A percentile compares a stretch with the other conserved stretches of the same genome.
These are phyloP conservation scores for Oeneis ivallda DNA, from an alignment of 2,888 invertebrate genomes.

Conservation along the genomic window DNA sequence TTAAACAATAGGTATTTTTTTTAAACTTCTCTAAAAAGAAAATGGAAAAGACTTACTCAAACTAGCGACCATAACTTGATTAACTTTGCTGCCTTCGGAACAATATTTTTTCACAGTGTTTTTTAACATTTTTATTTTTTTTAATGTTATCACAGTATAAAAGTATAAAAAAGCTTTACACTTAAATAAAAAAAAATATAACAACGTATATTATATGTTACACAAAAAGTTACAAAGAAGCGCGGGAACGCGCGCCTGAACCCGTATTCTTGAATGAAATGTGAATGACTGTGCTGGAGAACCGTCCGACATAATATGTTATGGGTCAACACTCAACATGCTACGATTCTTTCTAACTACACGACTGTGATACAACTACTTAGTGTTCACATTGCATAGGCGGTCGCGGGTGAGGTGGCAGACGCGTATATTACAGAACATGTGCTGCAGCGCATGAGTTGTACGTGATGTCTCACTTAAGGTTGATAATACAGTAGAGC, in stretches of 20 bases:
- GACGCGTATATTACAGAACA: too few relatives aligned
- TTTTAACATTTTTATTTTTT: conserved; percentile 62
- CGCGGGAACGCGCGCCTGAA: conserved; percentile 44
- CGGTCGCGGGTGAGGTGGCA: too few relatives aligned
- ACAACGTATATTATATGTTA: neutral
- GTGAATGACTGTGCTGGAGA: conserved; percentile 28
- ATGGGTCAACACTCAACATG: conserved; percentile 3
- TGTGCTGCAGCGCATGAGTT: too few relatives aligned
- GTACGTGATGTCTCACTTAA: too few relatives aligned
- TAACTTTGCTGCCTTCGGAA: conserved; percentile 70
- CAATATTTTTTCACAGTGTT: conserved; percentile 74
- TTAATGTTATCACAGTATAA: conserved; percentile 25
- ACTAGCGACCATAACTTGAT: conserved; percentile 64
- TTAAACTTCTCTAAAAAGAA: neutral
- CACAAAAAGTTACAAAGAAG: conserved; percentile 27
- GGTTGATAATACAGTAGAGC: too few relatives aligned
- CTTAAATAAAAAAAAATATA: conserved; percentile 23
- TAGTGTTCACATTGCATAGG: neutral
- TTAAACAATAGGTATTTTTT: too few relatives aligned
- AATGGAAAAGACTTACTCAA: conserved; percentile 61
- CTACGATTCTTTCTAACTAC: neutral
- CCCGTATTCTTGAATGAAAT: conserved; percentile 44
- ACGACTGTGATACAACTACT: conserved; percentile 6
- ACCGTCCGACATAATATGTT: conserved; percentile 8
- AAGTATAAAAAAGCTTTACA: conserved; percentile 11